A percentile compares a stretch with the other conserved stretches of the same genome.
These are phyloP conservation scores for Pemphigus obesinymphae DNA, from an alignment of 1,140 invertebrate genomes.

Conservation along the genomic window DNA sequence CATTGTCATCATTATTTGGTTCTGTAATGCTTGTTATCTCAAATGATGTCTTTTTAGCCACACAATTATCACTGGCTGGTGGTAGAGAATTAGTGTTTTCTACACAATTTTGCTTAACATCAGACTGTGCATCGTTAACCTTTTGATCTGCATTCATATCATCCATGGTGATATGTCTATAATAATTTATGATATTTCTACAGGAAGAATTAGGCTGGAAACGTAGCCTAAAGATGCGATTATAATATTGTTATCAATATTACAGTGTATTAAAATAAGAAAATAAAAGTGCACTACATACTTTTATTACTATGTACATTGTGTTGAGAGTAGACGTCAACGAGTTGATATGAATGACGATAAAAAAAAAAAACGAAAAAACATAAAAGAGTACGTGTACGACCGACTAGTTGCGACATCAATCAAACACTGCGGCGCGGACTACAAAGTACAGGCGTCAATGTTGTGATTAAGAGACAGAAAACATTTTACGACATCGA, in stretches of 20 bases:
- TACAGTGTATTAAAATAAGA: not conserved
- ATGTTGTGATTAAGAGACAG: not conserved
- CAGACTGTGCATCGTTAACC: not conserved
- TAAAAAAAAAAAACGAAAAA: not conserved
- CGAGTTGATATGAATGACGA: not conserved
- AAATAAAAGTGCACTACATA: slow-evolving; percentile 20
- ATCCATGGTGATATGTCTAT: not conserved
- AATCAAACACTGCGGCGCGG: slow-evolving; percentile 1
- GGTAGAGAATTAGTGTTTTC: slow-evolving; percentile 6
- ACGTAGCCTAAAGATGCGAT: not conserved
- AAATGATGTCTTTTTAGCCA: slow-evolving; percentile 78
- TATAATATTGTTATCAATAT: not conserved
- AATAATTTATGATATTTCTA: not conserved
- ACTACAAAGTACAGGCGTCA: not conserved
- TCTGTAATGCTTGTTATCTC: slow-evolving; percentile 87
- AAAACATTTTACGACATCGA: not conserved
- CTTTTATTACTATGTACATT: slow-evolving; percentile 6
- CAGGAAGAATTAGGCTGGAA: not conserved
- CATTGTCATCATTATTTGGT: slow-evolving; percentile 71
- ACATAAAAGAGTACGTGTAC: not conserved
- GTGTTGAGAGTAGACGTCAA: not conserved
- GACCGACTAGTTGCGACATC: not conserved
- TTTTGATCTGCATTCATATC: not conserved
- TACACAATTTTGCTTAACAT: slow-evolving; percentile 6
- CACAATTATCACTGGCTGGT: not conserved